These are phyloP conservation scores for Crotalus helleri DNA, from an alignment of 2,113 vertebrate genomes.

Conservation along the genomic window DNA sequence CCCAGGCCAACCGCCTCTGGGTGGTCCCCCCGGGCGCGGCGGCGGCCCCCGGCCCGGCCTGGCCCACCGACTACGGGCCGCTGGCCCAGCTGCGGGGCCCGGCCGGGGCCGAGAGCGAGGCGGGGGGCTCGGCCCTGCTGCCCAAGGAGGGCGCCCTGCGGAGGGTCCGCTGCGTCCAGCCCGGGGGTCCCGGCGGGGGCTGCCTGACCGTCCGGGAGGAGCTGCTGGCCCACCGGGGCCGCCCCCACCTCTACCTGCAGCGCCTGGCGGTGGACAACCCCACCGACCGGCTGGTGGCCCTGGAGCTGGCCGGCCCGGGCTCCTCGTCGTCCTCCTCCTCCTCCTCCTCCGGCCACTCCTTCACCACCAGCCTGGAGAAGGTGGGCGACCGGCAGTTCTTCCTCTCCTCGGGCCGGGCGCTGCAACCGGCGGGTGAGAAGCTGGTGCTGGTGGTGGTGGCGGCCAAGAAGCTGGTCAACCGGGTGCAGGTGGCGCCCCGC, in stretches of 20 bases:
- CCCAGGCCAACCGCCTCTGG: slow-evolving; percentile 82
- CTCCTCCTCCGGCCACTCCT: slow-evolving; percentile 18
- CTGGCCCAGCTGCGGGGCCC: slow-evolving; percentile 70
- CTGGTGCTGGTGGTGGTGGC: slow-evolving; percentile 82
- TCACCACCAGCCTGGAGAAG: slow-evolving; percentile 79
- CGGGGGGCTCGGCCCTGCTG: slow-evolving; percentile 71
- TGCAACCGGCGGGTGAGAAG: slow-evolving; percentile 67
- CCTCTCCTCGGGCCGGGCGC: slow-evolving; percentile 80
- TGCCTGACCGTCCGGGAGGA: slow-evolving; percentile 88
- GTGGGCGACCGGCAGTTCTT: slow-evolving; percentile 81
- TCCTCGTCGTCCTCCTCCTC: background rate
- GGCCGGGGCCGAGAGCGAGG: slow-evolving; percentile 68
- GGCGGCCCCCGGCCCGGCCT: slow-evolving; percentile 7
- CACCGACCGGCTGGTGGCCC: slow-evolving; percentile 69
- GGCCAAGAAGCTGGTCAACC: slow-evolving; percentile 75
- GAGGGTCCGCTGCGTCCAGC: slow-evolving; percentile 76
- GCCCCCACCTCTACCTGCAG: slow-evolving; percentile 86
- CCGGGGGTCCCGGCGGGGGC: slow-evolving; percentile 53
- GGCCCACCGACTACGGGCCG: slow-evolving; percentile 74
- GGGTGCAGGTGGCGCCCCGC: slow-evolving; percentile 81
- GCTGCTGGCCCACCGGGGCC: slow-evolving; percentile 85
- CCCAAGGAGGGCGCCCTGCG: slow-evolving; percentile 83
- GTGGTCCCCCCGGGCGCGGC: slow-evolving; percentile 68
- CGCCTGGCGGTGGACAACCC: slow-evolving; percentile 86
- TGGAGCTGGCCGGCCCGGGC: slow-evolving; percentile 70